Conservation (phyloP, 2,888 invertebrate genomes). For the Anorthoa munda region DNA sequence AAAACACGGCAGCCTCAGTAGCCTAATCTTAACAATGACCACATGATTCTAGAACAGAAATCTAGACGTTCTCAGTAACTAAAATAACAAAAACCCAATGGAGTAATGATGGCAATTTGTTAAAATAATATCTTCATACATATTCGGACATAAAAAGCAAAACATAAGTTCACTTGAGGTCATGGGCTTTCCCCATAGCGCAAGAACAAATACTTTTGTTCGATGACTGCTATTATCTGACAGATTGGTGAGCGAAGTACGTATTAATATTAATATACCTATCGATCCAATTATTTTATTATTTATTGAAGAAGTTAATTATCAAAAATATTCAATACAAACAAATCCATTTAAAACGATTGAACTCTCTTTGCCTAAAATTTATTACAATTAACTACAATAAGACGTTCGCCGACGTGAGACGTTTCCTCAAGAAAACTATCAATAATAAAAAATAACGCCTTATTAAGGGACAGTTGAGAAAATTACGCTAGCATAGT, state of each 20-base stretch:
- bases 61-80: not conserved
- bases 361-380: too few relatives aligned
- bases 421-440: conserved; percentile 7
- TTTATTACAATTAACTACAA: too few relatives aligned
- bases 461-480: conserved; percentile 64
- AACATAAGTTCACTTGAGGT: conserved; percentile 49
- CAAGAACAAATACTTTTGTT: conserved; percentile 46
- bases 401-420: too few relatives aligned
- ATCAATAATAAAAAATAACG: conserved; percentile 4
- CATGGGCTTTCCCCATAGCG: conserved; percentile 52
- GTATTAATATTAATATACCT: conserved; percentile 13
- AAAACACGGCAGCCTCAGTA: not conserved
- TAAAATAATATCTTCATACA: conserved; percentile 52
- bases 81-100: conserved; percentile 2
- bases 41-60: conserved; percentile 14
- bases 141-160: conserved; percentile 47
- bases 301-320: conserved; percentile 2
- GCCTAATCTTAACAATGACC: not conserved
- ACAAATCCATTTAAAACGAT: too few relatives aligned
- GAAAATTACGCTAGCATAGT: conserved; percentile 74
- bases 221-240: conserved; percentile 16
- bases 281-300: not conserved
- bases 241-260: conserved; percentile 8
- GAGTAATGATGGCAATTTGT: conserved; percentile 50
- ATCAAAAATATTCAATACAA: too few relatives aligned